Conservation (phyloP, 2,797 vertebrate genomes). For the Tolypeutes matacus region DNA sequence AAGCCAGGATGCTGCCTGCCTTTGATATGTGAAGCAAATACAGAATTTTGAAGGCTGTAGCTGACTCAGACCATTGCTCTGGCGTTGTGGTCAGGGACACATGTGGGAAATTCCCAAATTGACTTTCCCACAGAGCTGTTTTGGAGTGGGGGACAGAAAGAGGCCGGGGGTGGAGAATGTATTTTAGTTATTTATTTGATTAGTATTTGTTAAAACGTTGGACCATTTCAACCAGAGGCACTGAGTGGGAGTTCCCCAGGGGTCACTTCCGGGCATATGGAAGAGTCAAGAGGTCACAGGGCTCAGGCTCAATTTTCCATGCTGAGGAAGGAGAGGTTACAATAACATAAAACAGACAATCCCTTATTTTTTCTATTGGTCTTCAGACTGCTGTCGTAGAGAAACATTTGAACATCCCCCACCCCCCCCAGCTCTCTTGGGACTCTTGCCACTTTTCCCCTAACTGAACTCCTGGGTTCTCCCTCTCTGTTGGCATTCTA, state of each 20-base stretch:
- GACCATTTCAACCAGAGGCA: slow-evolving; percentile 66
- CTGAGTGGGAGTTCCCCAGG: slow-evolving; percentile 72
- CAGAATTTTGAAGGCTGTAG: slow-evolving; percentile 64
- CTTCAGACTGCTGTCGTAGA: slow-evolving; percentile 48
- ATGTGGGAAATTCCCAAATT: slow-evolving; percentile 85
- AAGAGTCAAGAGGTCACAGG: slow-evolving; percentile 65
- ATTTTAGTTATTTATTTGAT: slow-evolving; percentile 83
- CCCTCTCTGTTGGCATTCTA: slow-evolving; percentile 9
- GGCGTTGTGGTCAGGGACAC: slow-evolving; percentile 72
- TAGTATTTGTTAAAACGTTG: slow-evolving; percentile 74
- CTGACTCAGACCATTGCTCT: slow-evolving; percentile 78
- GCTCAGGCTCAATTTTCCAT: slow-evolving; percentile 68
- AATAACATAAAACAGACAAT: slow-evolving; percentile 51
- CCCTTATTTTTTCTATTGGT: slow-evolving; percentile 56
- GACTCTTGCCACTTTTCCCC: background rate
- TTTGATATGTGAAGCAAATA: slow-evolving; percentile 61
- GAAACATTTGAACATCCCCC: slow-evolving; percentile 17
- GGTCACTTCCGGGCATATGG: slow-evolving; percentile 69
- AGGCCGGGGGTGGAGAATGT: slow-evolving; percentile 69
- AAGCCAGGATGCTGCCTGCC: slow-evolving; percentile 44
- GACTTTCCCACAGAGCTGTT: slow-evolving; percentile 84
- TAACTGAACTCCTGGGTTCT: background rate
- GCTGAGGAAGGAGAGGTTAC: background rate
- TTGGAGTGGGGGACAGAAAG: slow-evolving; percentile 77
- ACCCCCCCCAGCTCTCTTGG: background rate